Percentiles rank a stretch among this genome's conserved stretches.
phyloP scores from a whole-genome alignment of 92 coral and sea anemone genomes.

The Heteractis magnifica region DNA sequence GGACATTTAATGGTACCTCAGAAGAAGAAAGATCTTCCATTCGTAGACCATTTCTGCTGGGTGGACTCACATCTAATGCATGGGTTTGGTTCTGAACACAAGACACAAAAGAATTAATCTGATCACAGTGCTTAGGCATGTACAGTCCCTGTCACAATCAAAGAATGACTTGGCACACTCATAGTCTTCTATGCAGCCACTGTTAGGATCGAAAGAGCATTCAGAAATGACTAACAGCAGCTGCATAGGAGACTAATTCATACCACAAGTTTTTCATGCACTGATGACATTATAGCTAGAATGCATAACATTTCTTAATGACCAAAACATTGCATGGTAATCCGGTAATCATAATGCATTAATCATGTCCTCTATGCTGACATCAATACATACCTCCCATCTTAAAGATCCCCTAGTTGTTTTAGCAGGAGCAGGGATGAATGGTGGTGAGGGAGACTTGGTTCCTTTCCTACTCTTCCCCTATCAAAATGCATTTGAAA shows the following conservation, averaged over 20 bases:
- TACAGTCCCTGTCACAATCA: not conserved
- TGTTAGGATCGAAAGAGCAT: no score
- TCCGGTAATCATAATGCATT: not conserved
- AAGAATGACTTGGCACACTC: not conserved
- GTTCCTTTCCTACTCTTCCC: conserved; percentile 45
- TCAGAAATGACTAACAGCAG: no score
- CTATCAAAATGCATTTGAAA: not conserved
- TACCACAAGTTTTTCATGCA: no score
- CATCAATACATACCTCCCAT: conserved; percentile 76
- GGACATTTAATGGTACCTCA: conserved; percentile 55
- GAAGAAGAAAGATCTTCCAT: conserved; percentile 90
- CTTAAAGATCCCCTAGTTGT: conserved; percentile 78
- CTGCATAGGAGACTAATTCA: no score
- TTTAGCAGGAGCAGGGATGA: conserved; percentile 90
- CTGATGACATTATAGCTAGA: no score
- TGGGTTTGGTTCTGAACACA: conserved; percentile 69
- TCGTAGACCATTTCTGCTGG: conserved; percentile 60
- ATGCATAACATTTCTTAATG: not conserved
- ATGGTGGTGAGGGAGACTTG: conserved; percentile 80
- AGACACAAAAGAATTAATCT: not conserved
- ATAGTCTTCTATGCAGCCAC: no score
- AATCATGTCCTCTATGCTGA: not conserved
- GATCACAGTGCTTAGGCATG: no score
- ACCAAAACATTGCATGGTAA: not conserved
- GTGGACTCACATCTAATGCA: conserved; percentile 76